These are phyloP conservation scores for Oostethus manadensis DNA, from an alignment of 2,113 vertebrate genomes.

Conservation along the genomic window DNA sequence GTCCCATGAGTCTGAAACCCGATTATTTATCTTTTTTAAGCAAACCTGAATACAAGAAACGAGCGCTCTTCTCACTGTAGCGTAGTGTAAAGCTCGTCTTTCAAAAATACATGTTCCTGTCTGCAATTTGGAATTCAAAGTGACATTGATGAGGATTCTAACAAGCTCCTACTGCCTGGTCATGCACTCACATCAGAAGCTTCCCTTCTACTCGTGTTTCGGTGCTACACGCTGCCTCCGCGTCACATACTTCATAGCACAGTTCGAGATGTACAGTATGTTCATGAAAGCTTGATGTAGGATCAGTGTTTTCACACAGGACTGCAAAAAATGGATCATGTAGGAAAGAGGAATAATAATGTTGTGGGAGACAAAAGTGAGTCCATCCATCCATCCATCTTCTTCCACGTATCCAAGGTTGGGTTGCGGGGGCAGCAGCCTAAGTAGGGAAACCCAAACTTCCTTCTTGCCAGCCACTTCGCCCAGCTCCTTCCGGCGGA, in stretches of 20 bases:
- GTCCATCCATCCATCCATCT: too few species aligned
- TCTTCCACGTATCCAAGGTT: too few species aligned
- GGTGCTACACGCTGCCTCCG: neutral
- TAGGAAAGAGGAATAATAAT: too few species aligned
- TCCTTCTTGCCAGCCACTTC: too few species aligned
- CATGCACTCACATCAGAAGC: neutral
- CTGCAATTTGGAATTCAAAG: neutral
- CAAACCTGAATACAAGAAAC: too few species aligned
- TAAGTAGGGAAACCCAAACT: too few species aligned
- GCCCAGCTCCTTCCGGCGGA: too few species aligned
- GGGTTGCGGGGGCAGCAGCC: too few species aligned
- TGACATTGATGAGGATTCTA: neutral
- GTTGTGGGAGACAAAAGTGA: too few species aligned
- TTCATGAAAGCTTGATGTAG: neutral
- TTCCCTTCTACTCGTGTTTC: neutral
- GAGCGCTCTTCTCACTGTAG: neutral
- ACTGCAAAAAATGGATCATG: too few species aligned
- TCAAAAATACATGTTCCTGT: neutral
- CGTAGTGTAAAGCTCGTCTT: neutral
- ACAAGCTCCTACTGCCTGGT: neutral
- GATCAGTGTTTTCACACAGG: neutral
- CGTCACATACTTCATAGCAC: neutral
- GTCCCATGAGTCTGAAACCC: too few species aligned
- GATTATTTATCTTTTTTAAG: too few species aligned
- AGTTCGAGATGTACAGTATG: neutral